Evolutionary conservation across 2,888 invertebrate species (phyloP).

Genomic region (Coelopa pilipes): DNA sequence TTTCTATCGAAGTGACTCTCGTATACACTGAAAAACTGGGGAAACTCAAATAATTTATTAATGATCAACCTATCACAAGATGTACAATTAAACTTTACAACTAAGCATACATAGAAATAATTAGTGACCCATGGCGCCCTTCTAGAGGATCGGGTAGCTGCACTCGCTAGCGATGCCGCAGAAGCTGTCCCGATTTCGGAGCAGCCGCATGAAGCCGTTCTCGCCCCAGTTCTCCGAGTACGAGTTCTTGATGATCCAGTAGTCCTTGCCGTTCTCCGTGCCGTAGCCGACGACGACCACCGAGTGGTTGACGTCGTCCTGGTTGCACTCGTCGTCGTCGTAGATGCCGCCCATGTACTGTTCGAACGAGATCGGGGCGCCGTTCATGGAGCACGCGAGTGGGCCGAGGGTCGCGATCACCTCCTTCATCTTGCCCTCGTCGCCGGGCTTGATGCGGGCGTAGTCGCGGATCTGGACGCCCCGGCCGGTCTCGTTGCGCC

Average conservation of each 20-base stretch:
- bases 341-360: constrained; percentile 63
- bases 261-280: constrained; percentile 60
- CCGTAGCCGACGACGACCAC: constrained; percentile 65
- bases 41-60: too few species aligned
- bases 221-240: constrained; percentile 66
- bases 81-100: too few species aligned
- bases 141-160: constrained; percentile 64
- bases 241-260: constrained; percentile 65
- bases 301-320: constrained; percentile 61
- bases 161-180: constrained; percentile 65
- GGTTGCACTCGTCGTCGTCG: constrained; percentile 60
- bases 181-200: constrained; percentile 59
- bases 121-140: too few species aligned
- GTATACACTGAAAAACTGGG: too few species aligned
- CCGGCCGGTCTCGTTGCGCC: constrained; percentile 56
- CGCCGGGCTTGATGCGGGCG: constrained; percentile 60
- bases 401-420: constrained; percentile 63
- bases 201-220: constrained; percentile 60
- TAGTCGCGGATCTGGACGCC: constrained; percentile 59
- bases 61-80: too few species aligned
- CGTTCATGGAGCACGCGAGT: constrained; percentile 62
- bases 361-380: constrained; percentile 57
- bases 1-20: too few species aligned
- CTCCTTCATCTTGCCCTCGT: constrained; percentile 63
- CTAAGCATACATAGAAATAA: too few species aligned